Base-by-base conservation (phyloP, 2,113 vertebrate genomes). In the Stigmatopora argus region DNA sequence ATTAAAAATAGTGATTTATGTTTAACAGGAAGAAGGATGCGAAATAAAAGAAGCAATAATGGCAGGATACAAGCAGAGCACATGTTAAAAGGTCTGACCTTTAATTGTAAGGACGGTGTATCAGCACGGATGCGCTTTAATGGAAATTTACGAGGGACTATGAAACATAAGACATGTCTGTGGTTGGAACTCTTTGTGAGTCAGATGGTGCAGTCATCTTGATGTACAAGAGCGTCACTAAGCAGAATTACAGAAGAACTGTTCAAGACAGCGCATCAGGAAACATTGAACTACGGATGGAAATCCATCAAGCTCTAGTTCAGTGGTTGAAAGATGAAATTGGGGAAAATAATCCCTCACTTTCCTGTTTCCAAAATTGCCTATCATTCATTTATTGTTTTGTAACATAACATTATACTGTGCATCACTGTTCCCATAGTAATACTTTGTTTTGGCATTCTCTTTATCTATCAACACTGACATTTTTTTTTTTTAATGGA, bases 281-380 rank as follows among this genome's bases (percentile, higher is more conserved):
- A 47, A 66, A 57, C 44, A 58, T 17, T 51, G 46, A 64, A 46
- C 10, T n/a, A 61, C 44, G 35, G 51, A 73, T 64, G 55, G 67
- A 63, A 72, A 72, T 64, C 64, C 13, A 55, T 55, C 26, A 12
- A 35, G 66, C n/a, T 7, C 26, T 69, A 64, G 1, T 26, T 79
- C 62, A 74, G 53, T 66, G 64, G 75, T 41, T 78, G 61, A 70
- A 74, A 75, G 70, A 78, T 23, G 26, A 62, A 77, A 62, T 5
- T 12, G 63, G 70, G 38, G 62, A 67, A 69, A 61, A 23, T 4
- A 69, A 34, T 31, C 38, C 59, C 69, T 73, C 8, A 57, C 64
- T 62, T 80, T 9, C 17, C 68, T 19, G 48, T 67, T 57, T 65
- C 23, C 26, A 74, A 72, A 62, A 19, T 49, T 19, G 10, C 64